Evolutionary conservation across 1,140 invertebrate genomes (phyloP), one percentile per base, ranked within the genome.

Genomic region (Neodiprion fabricii): DNA sequence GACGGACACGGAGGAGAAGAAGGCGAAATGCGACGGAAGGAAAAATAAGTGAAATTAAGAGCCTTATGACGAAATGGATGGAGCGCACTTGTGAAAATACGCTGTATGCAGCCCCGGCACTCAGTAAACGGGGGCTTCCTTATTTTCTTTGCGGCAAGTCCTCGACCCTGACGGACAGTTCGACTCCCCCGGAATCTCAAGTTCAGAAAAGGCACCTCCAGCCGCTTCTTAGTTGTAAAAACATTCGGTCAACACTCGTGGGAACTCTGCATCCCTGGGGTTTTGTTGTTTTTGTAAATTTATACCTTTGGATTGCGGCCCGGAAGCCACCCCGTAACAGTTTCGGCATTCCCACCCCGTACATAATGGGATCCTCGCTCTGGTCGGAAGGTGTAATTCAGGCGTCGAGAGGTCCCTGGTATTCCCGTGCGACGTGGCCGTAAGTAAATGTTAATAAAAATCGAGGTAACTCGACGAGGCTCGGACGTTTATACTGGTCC

Each of bases 161-260:
- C 12, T 21, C 40, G 67, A 69, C 17, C 17, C 21, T 47, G 28
- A 40, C 23, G 23, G 40, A 47, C 11, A 21, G 11, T 47, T 17
- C 61, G 61, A 65, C 61, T 69, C 40, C 40, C 21, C 17, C 3
- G 53, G 5, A 40, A 40, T 40, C 28, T 40, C 28, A 40, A 40
- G 28, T 40, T 40, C 28, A 40, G 28, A 40, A 40, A 40, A 40
- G 28, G 28, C 28, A 21, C 61, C 17, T 65, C 61, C 11, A 21
- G 21, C 40, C 40, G 21, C 11, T 69, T 47, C 23, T 69, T 69
- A 69, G 21, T 69, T 69, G 67, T 69, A 47, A 69, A 69, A 69
- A 69, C 67, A 69, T 11, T 69, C 67, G 67, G 67, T 47, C 67
- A 47, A 69, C 67, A 21, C 70, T 50, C 48, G 70, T 71, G 70